Conservation (phyloP, 2,797 vertebrate genomes). For the Muraenolepis orangiensis region DNA sequence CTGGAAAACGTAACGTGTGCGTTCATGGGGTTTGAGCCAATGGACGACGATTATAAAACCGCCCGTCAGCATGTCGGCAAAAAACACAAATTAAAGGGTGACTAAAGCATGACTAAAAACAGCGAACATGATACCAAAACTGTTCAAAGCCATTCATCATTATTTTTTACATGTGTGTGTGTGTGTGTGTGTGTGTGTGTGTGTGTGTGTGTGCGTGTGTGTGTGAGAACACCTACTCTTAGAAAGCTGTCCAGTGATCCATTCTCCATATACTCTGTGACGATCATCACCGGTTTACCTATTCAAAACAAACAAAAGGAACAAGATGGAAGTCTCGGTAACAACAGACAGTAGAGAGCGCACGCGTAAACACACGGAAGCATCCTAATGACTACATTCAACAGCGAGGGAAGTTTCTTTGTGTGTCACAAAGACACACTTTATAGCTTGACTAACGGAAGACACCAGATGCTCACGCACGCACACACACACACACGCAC, state of each 20-base stretch:
- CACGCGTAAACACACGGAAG: background rate
- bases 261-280: conserved; percentile 82
- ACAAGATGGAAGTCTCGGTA: background rate
- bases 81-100: background rate
- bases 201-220: conserved; percentile 9
- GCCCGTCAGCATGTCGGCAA: too few relatives aligned
- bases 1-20: background rate
- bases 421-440: conserved; percentile 8
- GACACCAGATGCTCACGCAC: conserved; percentile 8
- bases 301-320: conserved; percentile 21
- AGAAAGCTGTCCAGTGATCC: conserved; percentile 80
- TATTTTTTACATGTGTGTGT: background rate
- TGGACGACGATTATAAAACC: background rate
- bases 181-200: conserved; percentile 6
- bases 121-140: background rate
- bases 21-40: background rate
- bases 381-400: conserved; percentile 25
- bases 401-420: conserved; percentile 8
- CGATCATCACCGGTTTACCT: conserved; percentile 83
- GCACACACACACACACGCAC: conserved; percentile 19
- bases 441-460: conserved; percentile 43
- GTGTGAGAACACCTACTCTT: conserved; percentile 66
- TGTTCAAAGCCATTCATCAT: background rate
- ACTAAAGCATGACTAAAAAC: background rate
- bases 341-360: background rate